phyloP scores from a whole-genome alignment of 2,888 invertebrate genomes.

The Parasteatoda lunata region DNA sequence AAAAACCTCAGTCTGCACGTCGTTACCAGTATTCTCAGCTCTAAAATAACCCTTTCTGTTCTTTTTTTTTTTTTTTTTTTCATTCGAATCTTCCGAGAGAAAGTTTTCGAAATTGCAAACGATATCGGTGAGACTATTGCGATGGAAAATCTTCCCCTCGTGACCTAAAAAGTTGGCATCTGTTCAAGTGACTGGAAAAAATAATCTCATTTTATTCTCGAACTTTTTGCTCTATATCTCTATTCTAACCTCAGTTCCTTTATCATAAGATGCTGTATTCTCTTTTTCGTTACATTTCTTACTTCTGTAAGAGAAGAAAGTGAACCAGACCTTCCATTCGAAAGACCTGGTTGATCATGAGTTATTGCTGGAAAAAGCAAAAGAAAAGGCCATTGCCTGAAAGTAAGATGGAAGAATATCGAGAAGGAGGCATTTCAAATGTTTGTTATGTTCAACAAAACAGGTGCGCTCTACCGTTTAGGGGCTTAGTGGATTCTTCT shows the following conservation, averaged over 20 bases:
- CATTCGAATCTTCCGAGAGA: background rate
- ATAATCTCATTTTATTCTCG: slow-evolving; percentile 34
- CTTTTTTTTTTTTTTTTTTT: background rate
- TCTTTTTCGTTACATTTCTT: slow-evolving; percentile 15
- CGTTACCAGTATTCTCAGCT: too few relatives aligned
- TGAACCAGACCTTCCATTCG: slow-evolving; percentile 26
- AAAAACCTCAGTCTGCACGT: too few relatives aligned
- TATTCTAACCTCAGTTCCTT: slow-evolving; percentile 15
- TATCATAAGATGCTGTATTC: slow-evolving; percentile 46
- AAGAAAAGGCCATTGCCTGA: slow-evolving; percentile 29
- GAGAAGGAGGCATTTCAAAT: background rate
- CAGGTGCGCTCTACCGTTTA: too few relatives aligned
- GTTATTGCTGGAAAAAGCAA: slow-evolving; percentile 58
- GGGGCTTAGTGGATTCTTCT: too few relatives aligned
- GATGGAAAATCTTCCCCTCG: background rate
- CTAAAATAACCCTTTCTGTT: too few relatives aligned
- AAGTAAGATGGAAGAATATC: slow-evolving; percentile 47
- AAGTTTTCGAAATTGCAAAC: slow-evolving; percentile 5
- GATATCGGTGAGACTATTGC: background rate
- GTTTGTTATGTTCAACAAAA: too few relatives aligned
- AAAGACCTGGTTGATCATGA: slow-evolving; percentile 59
- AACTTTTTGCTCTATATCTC: slow-evolving; percentile 1
- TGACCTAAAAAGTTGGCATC: slow-evolving; percentile 55
- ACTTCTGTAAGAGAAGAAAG: background rate
- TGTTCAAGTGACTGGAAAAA: slow-evolving; percentile 59